phyloP scores from a whole-genome alignment of 2,888 invertebrate genomes.

The Acrobasis suavella region DNA sequence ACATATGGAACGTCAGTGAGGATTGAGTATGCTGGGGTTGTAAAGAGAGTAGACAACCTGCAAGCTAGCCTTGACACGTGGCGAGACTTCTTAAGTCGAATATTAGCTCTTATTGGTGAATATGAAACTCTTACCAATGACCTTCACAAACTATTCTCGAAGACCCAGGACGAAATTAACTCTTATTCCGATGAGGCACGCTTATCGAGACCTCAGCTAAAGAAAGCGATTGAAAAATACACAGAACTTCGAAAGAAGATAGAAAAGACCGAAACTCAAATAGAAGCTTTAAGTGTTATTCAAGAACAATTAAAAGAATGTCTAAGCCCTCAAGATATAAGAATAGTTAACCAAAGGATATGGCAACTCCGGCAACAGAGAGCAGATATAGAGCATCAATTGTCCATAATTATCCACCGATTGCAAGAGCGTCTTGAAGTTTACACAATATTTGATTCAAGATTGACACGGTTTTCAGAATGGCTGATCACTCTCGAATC shows the following conservation, averaged over 20 bases:
- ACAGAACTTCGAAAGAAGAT: constrained; percentile 83
- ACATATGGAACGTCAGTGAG: constrained; percentile 89
- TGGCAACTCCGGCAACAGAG: constrained; percentile 91
- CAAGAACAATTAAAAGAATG: constrained; percentile 93
- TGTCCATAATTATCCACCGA: constrained; percentile 86
- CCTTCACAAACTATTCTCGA: constrained; percentile 84
- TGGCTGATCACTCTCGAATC: constrained; percentile 88
- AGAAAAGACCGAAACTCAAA: constrained; percentile 80
- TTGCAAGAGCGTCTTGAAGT: constrained; percentile 89
- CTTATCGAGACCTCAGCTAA: constrained; percentile 83
- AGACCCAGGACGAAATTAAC: constrained; percentile 84
- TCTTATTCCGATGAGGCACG: constrained; percentile 80
- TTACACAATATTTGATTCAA: constrained; percentile 86
- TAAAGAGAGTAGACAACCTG: constrained; percentile 89
- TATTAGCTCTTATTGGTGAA: constrained; percentile 83
- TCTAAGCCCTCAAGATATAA: constrained; percentile 91
- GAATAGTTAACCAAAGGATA: constrained; percentile 88
- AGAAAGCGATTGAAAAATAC: constrained; percentile 84
- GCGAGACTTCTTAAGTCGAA: constrained; percentile 88
- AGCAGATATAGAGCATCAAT: constrained; percentile 90
- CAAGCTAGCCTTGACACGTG: constrained; percentile 92
- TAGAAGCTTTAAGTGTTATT: constrained; percentile 87
- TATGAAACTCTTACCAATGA: constrained; percentile 84
- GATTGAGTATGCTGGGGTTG: constrained; percentile 90
- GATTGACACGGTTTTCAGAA: constrained; percentile 84